Base-by-base conservation (phyloP, 2,797 vertebrate genomes). In the Lagodon rhomboides region DNA sequence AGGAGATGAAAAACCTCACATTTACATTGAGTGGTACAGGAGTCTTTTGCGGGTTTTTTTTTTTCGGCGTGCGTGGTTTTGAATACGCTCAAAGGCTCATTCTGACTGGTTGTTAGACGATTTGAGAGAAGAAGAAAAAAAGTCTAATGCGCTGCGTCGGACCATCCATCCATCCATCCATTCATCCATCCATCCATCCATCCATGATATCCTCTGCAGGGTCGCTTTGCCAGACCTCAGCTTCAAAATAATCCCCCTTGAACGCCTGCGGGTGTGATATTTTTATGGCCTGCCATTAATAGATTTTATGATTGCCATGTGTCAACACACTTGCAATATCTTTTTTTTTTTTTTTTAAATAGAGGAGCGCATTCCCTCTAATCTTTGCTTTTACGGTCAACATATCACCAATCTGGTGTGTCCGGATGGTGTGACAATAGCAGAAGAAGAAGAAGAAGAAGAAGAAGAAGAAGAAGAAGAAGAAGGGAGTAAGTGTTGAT, bases 401-500 rank as follows among this genome's bases (percentile, higher is more conserved):
- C 58, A 61, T 3, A 68, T 67, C 65, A 81, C 73, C 79, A 79
- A 27, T 60, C 34, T 10, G 38, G 68, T 67, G 51, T 61, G 70
- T 85, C 61, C 67, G 80, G 61, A 80, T 85, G 61, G 64, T 67
- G 30, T 78, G 72, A 79, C 79, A 83, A 58, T 15, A 65, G 78
- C 77, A 82, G 60, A 79, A 85, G 73, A 83, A 87, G 81, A 73
- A 80, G 76, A 30, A 30, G 30, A 30, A 30, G 30, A 30, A 30
- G 30, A 30, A 30, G 41, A 43, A 43, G 13, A 43, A 65, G 78
- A 79, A 68, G 82, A 6, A 80, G 60, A 79, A 85, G 73, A 83
- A 87, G 81, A 73, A 80, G 76, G 81, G 90, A 89, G 86, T 88
- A 90, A 91, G 90, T 91, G 93, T 93, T 93, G 93, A 94, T 94